These are phyloP conservation scores for Orthosia incerta DNA, from an alignment of 2,888 invertebrate species.

Conservation along the genomic window DNA sequence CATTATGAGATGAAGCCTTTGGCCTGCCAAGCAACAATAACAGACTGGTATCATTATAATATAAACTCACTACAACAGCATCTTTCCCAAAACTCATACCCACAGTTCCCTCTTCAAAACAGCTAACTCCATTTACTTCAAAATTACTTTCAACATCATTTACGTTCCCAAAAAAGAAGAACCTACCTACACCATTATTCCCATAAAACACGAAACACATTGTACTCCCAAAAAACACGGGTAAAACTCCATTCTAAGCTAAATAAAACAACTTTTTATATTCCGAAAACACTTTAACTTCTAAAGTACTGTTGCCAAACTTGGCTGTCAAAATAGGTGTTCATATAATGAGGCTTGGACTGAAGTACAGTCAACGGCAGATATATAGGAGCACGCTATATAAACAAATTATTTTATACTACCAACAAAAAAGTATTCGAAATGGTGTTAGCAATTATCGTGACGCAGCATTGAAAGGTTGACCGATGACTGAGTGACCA, in stretches of 20 bases:
- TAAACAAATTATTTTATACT: too few relatives aligned
- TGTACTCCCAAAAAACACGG: conserved; percentile 22
- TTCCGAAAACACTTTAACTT: conserved; percentile 64
- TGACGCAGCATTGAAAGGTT: too few relatives aligned
- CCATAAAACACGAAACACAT: conserved; percentile 36
- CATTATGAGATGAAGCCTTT: too few relatives aligned
- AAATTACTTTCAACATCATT: conserved; percentile 9
- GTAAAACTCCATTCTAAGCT: conserved; percentile 29
- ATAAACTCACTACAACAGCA: neutral
- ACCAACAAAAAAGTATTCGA: too few relatives aligned
- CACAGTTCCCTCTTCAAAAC: neutral
- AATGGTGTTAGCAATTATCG: too few relatives aligned
- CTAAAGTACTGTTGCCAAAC: conserved; percentile 44
- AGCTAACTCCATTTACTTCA: neutral
- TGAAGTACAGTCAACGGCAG: conserved; percentile 10
- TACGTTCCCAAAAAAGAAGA: conserved; percentile 11
- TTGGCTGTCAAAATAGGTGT: conserved; percentile 64
- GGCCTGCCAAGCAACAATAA: too few relatives aligned
- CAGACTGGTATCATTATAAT: too few relatives aligned
- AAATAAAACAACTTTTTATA: conserved; percentile 59
- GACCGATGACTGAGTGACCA: too few relatives aligned
- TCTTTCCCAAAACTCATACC: neutral
- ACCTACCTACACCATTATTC: neutral
- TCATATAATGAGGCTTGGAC: conserved; percentile 58
- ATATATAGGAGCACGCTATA: too few relatives aligned